Percentiles rank a stretch among this genome's conserved stretches.
These are phyloP conservation scores for Oophaga pumilio DNA, from an alignment of 2,113 vertebrate genomes.

Conservation along the genomic window DNA sequence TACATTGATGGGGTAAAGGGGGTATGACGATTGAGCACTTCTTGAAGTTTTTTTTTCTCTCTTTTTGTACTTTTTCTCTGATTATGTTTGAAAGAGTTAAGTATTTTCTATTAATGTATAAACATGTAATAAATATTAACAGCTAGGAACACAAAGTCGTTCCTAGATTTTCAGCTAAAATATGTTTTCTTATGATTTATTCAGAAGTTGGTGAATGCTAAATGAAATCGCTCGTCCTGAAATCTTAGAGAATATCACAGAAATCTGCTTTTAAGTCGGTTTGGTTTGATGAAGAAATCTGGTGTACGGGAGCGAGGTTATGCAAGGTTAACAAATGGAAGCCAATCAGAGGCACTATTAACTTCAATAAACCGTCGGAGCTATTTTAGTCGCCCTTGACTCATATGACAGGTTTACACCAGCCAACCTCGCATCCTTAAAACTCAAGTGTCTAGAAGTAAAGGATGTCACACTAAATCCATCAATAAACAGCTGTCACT, in stretches of 20 bases:
- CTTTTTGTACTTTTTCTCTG: not conserved
- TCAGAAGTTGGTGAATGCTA: conserved; percentile 25
- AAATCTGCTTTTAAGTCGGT: conserved; percentile 17
- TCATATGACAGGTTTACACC: conserved; percentile 36
- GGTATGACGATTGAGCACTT: not conserved
- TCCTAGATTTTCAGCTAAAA: not conserved
- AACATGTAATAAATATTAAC: not conserved
- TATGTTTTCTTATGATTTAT: conserved; percentile 31
- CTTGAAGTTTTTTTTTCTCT: not conserved
- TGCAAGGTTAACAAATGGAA: conserved; percentile 46
- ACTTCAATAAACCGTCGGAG: conserved; percentile 26
- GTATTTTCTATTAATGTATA: not conserved
- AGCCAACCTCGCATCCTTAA: conserved; percentile 33
- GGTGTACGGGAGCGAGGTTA: conserved; percentile 17
- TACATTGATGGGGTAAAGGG: not conserved
- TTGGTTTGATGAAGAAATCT: conserved; percentile 34
- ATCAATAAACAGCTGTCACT: conserved; percentile 32
- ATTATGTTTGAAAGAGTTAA: not conserved
- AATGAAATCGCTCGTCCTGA: not conserved
- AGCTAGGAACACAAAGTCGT: not conserved
- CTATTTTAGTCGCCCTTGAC: conserved; percentile 44
- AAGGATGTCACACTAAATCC: not conserved
- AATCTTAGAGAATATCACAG: not conserved
- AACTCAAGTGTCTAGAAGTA: conserved; percentile 22
- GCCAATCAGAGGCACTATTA: conserved; percentile 35